Percentiles rank a stretch among this genome's conserved stretches.
Evolutionary conservation across 2,797 vertebrate species (phyloP).

Genomic region (Chloroceryle inda): DNA sequence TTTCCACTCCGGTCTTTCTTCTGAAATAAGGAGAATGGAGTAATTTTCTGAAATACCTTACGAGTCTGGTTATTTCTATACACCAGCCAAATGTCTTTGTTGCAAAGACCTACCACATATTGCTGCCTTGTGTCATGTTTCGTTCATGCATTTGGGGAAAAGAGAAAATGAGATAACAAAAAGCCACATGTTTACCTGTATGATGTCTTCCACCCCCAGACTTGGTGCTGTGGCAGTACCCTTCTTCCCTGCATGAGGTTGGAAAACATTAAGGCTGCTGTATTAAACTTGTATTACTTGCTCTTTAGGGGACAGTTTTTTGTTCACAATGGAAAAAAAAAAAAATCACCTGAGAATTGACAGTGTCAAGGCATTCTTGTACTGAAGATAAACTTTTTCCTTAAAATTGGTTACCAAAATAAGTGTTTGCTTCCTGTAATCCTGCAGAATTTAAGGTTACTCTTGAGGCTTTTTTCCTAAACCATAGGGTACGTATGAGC

Average conservation of each 20-base stretch:
- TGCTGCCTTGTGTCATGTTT: neutral
- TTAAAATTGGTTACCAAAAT: neutral
- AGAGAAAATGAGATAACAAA: neutral
- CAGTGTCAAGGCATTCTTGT: neutral
- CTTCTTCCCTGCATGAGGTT: accelerated
- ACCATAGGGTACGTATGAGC: neutral
- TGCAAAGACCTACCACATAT: neutral
- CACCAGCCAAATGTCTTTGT: neutral
- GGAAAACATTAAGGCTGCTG: neutral
- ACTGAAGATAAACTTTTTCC: neutral
- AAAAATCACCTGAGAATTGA: neutral
- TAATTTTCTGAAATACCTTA: neutral
- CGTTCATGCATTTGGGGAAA: neutral
- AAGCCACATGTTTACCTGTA: neutral
- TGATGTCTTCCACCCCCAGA: no score
- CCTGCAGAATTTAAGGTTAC: neutral
- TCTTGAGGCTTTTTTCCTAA: neutral
- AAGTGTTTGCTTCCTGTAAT: neutral
- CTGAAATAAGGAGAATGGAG: neutral
- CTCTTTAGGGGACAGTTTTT: neutral
- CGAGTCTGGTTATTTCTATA: neutral
- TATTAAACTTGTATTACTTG: neutral
- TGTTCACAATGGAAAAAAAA: neutral
- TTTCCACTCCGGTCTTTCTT: neutral
- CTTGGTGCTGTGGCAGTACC: neutral